These are phyloP conservation scores for Halyomorpha halys DNA, from an alignment of 1,140 invertebrate species.

Conservation along the genomic window DNA sequence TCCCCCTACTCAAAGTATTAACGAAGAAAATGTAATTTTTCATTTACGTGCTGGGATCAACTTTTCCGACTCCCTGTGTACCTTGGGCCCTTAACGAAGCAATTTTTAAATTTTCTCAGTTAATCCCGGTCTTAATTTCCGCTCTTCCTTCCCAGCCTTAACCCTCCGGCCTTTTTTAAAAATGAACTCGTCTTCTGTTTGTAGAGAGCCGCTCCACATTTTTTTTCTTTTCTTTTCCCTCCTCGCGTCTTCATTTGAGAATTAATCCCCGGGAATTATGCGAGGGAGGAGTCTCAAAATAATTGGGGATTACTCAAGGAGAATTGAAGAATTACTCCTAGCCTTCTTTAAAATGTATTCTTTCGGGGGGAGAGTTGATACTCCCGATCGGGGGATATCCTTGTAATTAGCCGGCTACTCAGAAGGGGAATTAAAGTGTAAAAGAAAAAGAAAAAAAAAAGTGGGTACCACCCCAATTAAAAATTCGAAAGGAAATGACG, in stretches of 20 bases:
- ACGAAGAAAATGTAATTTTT: constrained; percentile 33
- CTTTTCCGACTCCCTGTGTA: constrained; percentile 28
- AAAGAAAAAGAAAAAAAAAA: constrained; percentile 1
- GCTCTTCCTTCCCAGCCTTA: constrained; percentile 29
- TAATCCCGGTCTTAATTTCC: constrained; percentile 33
- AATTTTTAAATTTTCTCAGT: constrained; percentile 32
- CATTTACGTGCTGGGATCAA: constrained; percentile 33
- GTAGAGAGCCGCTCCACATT: background rate
- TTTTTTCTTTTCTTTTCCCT: background rate
- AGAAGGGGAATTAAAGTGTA: background rate
- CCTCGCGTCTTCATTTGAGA: constrained; percentile 15
- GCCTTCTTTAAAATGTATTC: constrained; percentile 7
- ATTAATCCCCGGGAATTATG: constrained; percentile 25
- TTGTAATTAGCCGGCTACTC: background rate
- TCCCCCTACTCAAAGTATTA: constrained; percentile 28
- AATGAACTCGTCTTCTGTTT: constrained; percentile 21
- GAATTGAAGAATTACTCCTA: constrained; percentile 26
- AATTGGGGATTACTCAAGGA: constrained; percentile 23
- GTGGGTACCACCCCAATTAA: constrained; percentile 10
- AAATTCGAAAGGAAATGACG: constrained; percentile 11
- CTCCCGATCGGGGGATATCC: background rate
- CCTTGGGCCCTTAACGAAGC: constrained; percentile 26
- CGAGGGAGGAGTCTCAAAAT: constrained; percentile 16
- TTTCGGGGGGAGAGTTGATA: background rate
- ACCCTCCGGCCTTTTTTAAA: constrained; percentile 19